Conservation (phyloP, 2,797 vertebrate species). For the Leptodactylus fallax region DNA sequence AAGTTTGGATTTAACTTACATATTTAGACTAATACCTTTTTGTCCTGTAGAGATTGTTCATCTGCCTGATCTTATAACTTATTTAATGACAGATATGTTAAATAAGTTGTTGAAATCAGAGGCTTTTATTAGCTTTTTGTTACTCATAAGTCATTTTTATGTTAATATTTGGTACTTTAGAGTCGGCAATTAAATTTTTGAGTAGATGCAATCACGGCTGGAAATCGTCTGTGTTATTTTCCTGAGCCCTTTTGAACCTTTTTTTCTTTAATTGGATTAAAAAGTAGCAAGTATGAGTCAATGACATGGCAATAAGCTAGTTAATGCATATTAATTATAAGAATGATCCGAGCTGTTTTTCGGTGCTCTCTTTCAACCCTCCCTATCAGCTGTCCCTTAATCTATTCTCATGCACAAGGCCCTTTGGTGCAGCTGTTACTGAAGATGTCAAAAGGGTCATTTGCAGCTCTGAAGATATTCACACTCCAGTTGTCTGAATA, state of each 20-base stretch:
- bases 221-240: slow-evolving; percentile 27
- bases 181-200: slow-evolving; percentile 11
- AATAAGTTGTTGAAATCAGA: not conserved
- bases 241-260: slow-evolving; percentile 17
- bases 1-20: not conserved
- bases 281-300: slow-evolving; percentile 25
- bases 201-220: slow-evolving; percentile 10
- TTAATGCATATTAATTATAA: slow-evolving; percentile 49
- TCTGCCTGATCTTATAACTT: not conserved
- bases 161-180: slow-evolving; percentile 7
- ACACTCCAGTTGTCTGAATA: slow-evolving; percentile 25
- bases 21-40: not conserved
- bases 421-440: slow-evolving; percentile 46
- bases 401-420: slow-evolving; percentile 36
- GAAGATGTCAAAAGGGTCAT: slow-evolving; percentile 29
- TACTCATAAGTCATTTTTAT: slow-evolving; percentile 28
- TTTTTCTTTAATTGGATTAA: slow-evolving; percentile 18
- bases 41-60: not conserved
- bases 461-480: slow-evolving; percentile 18
- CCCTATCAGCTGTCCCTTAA: slow-evolving; percentile 41
- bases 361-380: not conserved
- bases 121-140: slow-evolving; percentile 10
- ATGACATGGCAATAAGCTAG: slow-evolving; percentile 30
- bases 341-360: slow-evolving; percentile 27
- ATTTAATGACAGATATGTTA: not conserved